Conservation (phyloP, 2,888 invertebrate species). For the Andrena minutula region DNA sequence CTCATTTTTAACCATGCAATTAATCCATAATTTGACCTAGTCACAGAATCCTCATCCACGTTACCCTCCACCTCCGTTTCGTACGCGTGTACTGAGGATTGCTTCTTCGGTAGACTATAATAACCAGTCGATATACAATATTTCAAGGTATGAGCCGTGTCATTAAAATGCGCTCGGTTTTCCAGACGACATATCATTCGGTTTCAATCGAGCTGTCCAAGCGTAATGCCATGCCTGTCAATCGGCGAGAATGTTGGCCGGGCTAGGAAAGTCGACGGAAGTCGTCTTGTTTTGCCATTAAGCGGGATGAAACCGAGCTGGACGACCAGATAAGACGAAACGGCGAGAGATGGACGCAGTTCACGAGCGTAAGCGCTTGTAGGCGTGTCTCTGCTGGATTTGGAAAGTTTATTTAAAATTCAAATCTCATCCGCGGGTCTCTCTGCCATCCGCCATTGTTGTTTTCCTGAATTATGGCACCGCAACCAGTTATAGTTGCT, state of each 20-base stretch:
- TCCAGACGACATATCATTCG: constrained; percentile 29
- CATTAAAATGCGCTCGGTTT: constrained; percentile 38
- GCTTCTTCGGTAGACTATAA: neutral
- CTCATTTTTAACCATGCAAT: no score
- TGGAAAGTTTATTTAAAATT: constrained; percentile 43
- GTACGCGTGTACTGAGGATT: neutral
- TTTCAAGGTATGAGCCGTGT: neutral
- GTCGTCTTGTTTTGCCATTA: constrained; percentile 64
- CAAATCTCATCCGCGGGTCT: constrained; percentile 13
- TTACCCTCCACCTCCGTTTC: no score
- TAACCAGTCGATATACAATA: neutral
- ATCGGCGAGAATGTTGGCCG: constrained; percentile 7
- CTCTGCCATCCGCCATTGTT: neutral
- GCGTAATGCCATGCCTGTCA: constrained; percentile 46
- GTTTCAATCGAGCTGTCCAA: constrained; percentile 53
- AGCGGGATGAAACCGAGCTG: constrained; percentile 43
- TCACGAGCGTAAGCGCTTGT: constrained; percentile 36
- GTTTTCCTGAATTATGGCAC: neutral
- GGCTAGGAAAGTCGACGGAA: constrained; percentile 42
- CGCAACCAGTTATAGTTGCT: neutral
- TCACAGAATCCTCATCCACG: neutral
- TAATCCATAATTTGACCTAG: no score
- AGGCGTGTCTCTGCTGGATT: constrained; percentile 23
- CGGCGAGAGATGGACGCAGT: constrained; percentile 20
- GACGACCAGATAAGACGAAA: constrained; percentile 52